phyloP scores from a whole-genome alignment of 2,113 vertebrate genomes.

The Romanogobio albipinnatus region DNA sequence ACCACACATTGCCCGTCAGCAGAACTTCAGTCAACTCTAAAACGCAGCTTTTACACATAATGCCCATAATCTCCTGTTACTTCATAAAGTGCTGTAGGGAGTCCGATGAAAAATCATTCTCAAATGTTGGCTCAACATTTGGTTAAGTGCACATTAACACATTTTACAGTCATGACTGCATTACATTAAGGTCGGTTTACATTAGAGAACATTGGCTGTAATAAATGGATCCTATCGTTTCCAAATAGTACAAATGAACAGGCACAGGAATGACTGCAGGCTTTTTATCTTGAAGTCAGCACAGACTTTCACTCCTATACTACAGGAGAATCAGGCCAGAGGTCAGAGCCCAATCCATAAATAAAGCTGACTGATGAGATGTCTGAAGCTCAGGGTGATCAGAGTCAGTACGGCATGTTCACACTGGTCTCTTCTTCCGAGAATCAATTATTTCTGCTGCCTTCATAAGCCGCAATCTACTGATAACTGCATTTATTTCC shows the following conservation, averaged over 20 bases:
- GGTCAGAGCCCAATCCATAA: slow-evolving; percentile 26
- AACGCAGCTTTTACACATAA: not conserved
- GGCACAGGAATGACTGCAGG: not conserved
- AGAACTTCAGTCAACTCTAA: slow-evolving; percentile 5
- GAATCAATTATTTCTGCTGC: slow-evolving; percentile 39
- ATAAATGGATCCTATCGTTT: slow-evolving; percentile 17
- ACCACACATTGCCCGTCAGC: slow-evolving; percentile 12
- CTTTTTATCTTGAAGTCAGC: not conserved
- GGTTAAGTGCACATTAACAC: slow-evolving; percentile 28
- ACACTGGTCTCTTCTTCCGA: slow-evolving; percentile 18
- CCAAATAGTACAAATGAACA: not conserved
- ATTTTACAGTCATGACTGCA: not conserved
- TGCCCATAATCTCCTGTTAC: not conserved
- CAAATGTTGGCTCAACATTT: not conserved
- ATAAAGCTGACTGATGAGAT: slow-evolving; percentile 23
- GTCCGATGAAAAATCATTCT: slow-evolving; percentile 9
- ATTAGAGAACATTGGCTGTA: not conserved
- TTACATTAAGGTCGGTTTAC: not conserved
- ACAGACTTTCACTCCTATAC: slow-evolving; percentile 11
- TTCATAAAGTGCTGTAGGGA: not conserved
- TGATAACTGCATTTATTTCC: slow-evolving; percentile 42
- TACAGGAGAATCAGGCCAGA: slow-evolving; percentile 35
- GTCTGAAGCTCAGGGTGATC: not conserved
- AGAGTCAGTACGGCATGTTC: slow-evolving; percentile 27
- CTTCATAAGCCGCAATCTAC: slow-evolving; percentile 36